These are phyloP conservation scores for Etheostoma perlongum DNA, from an alignment of 2,797 vertebrate species.

Conservation along the genomic window DNA sequence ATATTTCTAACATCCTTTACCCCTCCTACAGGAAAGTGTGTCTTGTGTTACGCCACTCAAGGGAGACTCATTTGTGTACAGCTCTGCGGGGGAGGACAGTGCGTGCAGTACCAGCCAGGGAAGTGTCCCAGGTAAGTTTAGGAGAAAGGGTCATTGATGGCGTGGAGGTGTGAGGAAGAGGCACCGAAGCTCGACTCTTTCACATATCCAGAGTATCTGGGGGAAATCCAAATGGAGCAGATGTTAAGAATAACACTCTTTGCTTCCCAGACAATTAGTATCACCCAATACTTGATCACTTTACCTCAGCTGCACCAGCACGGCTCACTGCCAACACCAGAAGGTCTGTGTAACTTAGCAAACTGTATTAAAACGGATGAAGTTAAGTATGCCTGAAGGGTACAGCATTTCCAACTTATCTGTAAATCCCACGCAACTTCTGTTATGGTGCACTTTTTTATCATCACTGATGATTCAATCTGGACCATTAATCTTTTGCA, in stretches of 20 bases:
- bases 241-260: slow-evolving; percentile 36
- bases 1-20: not conserved
- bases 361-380: not conserved
- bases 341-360: not conserved
- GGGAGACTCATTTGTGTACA: slow-evolving; percentile 88
- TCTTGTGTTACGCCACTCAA: slow-evolving; percentile 89
- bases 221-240: slow-evolving; percentile 25
- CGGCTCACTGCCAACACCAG: slow-evolving; percentile 15
- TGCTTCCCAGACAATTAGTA: slow-evolving; percentile 39
- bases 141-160: not conserved
- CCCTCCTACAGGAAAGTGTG: slow-evolving; percentile 86
- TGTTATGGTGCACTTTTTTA: not conserved
- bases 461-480: slow-evolving; percentile 28
- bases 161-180: slow-evolving; percentile 30
- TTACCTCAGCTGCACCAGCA: slow-evolving; percentile 25
- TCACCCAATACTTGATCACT: not conserved
- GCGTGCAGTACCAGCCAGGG: slow-evolving; percentile 78
- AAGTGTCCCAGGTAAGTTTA: slow-evolving; percentile 85
- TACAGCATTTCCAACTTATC: slow-evolving; percentile 11
- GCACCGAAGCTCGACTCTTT: slow-evolving; percentile 16
- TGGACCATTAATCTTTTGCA: slow-evolving; percentile 44
- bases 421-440: slow-evolving; percentile 15
- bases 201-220: slow-evolving; percentile 22
- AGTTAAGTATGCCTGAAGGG: slow-evolving; percentile 17
- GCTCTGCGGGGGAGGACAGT: slow-evolving; percentile 89